phyloP scores from a whole-genome alignment of 2,888 invertebrate genomes.

The Drosophila lutescens region DNA sequence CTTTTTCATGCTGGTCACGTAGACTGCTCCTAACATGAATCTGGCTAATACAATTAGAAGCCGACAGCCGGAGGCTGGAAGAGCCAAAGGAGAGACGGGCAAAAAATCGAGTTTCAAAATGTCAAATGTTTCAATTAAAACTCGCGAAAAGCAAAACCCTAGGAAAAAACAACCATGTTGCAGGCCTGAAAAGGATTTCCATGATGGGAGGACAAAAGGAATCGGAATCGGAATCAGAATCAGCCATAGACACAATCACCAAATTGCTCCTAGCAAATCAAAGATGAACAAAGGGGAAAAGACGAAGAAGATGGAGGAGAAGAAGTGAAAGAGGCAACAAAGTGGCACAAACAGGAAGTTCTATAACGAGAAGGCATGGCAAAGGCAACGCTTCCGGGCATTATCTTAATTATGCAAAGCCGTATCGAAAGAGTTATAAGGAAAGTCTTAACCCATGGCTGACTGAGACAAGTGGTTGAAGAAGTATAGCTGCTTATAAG shows the following conservation, averaged over 20 bases:
- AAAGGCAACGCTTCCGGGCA: conserved; percentile 20
- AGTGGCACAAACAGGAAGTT: conserved; percentile 11
- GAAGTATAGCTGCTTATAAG: background rate
- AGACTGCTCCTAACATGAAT: conserved; percentile 37
- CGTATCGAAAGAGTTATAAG: conserved; percentile 16
- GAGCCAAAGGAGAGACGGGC: conserved; percentile 10
- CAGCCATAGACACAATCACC: conserved; percentile 16
- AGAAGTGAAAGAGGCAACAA: background rate
- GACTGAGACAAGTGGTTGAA: background rate
- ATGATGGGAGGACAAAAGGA: conserved; percentile 15
- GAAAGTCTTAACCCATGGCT: conserved; percentile 5
- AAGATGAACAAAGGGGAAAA: conserved; percentile 32
- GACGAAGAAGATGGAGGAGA: background rate
- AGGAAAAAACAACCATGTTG: conserved; percentile 8
- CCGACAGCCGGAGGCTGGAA: conserved; percentile 16
- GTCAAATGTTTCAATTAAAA: conserved; percentile 70
- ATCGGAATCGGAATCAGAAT: background rate
- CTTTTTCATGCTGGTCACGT: conserved; percentile 62
- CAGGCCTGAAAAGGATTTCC: background rate
- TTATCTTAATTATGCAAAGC: conserved; percentile 44
- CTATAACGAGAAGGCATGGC: conserved; percentile 16
- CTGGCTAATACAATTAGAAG: conserved; percentile 65
- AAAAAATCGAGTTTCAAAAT: conserved; percentile 7
- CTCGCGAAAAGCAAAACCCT: conserved; percentile 20
- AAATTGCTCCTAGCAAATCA: conserved; percentile 30